Conservation (phyloP, 2,113 vertebrate species). For the Clarias magur region DNA sequence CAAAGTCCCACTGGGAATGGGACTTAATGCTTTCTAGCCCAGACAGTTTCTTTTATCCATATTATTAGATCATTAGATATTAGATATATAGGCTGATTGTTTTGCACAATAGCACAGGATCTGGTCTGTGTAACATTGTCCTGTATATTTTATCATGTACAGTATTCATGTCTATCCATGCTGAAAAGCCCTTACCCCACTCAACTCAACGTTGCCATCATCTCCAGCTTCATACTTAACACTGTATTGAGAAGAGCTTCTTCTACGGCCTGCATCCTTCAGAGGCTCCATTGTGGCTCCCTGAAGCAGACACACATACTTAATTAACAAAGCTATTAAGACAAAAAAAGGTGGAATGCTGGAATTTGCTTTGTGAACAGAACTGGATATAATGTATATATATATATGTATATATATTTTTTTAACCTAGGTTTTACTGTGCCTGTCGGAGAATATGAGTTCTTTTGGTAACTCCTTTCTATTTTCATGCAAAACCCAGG, state of each 20-base stretch:
- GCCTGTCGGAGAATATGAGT: too few species aligned
- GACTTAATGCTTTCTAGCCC: background rate
- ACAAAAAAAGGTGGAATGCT: too few species aligned
- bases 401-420: too few species aligned
- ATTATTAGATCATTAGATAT: background rate
- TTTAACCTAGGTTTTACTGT: too few species aligned
- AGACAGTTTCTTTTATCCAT: background rate
- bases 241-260: conserved; percentile 71
- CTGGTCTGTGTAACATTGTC: background rate
- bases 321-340: background rate
- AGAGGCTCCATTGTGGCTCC: conserved; percentile 81
- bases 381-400: too few species aligned
- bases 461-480: too few species aligned
- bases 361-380: too few species aligned
- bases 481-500: too few species aligned
- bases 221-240: conserved; percentile 83
- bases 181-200: conserved; percentile 77
- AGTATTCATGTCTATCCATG: background rate
- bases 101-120: background rate
- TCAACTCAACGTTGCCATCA: conserved; percentile 85
- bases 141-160: background rate
- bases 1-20: background rate
- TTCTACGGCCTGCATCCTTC: conserved; percentile 71
- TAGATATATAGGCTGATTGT: background rate
- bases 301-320: conserved; percentile 58